Percentiles rank a stretch among this genome's conserved stretches.
phyloP scores from a whole-genome alignment of 2,113 vertebrate species.

The Lasiurus cinereus region DNA sequence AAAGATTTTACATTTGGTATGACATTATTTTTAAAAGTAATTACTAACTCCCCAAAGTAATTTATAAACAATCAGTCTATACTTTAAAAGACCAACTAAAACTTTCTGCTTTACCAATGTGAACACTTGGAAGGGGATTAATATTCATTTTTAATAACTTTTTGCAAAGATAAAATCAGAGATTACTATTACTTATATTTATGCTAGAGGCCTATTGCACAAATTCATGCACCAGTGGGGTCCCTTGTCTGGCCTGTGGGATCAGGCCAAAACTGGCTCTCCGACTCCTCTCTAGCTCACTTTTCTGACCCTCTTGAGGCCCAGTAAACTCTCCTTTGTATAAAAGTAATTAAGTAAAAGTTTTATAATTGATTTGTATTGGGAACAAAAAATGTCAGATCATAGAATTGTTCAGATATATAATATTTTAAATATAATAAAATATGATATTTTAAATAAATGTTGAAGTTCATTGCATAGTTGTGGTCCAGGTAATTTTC shows the following conservation, averaged over 20 bases:
- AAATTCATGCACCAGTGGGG: no score
- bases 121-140: neutral
- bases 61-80: neutral
- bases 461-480: neutral
- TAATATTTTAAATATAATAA: neutral
- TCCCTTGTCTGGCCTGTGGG: no score
- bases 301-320: neutral
- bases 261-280: no score
- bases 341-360: neutral
- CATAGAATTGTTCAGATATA: neutral
- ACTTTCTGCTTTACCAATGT: neutral
- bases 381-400: neutral
- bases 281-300: neutral
- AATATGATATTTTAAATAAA: neutral
- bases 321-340: neutral
- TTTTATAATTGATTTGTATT: conserved; percentile 5
- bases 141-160: neutral
- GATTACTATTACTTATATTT: neutral
- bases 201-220: neutral
- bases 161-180: neutral
- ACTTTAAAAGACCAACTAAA: neutral
- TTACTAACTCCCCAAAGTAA: neutral
- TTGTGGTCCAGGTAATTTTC: neutral
- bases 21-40: neutral
- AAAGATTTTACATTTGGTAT: neutral